Evolutionary conservation across 2,888 invertebrate genomes (phyloP).

Genomic region (Harpalus rubripes): DNA sequence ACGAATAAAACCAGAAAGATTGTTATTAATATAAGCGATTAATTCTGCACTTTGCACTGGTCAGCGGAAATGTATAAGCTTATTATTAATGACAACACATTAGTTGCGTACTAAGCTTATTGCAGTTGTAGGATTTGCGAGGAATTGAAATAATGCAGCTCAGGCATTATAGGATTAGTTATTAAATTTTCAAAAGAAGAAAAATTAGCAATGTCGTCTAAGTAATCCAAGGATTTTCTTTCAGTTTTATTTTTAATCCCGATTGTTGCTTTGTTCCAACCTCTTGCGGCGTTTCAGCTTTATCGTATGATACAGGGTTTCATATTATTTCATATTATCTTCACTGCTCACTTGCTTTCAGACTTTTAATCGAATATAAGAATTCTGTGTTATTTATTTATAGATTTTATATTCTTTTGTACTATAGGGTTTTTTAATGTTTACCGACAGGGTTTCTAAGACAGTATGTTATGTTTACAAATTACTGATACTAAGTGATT

Average conservation of each 20-base stretch:
- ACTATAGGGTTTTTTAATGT: too few relatives aligned
- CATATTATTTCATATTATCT: conserved; percentile 7
- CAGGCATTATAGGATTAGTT: conserved; percentile 63
- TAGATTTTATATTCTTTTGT: too few relatives aligned
- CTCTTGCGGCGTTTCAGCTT: conserved; percentile 47
- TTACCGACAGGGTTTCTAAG: too few relatives aligned
- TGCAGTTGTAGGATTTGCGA: conserved; percentile 62
- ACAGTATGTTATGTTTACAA: too few relatives aligned
- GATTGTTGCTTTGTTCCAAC: conserved; percentile 54
- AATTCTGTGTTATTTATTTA: too few relatives aligned
- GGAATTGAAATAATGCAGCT: conserved; percentile 66
- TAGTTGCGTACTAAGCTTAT: conserved; percentile 66
- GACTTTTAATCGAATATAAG: not conserved
- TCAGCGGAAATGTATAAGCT: conserved; percentile 64
- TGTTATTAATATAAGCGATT: conserved; percentile 63
- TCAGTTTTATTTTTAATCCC: conserved; percentile 55
- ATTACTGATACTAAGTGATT: too few relatives aligned
- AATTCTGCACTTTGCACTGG: conserved; percentile 56
- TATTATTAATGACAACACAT: conserved; percentile 64
- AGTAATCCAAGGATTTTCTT: conserved; percentile 58
- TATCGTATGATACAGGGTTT: conserved; percentile 10
- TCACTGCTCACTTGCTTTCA: not conserved
- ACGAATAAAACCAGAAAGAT: conserved; percentile 60
- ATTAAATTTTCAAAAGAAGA: conserved; percentile 66
- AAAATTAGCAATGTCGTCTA: conserved; percentile 61